phyloP scores from a whole-genome alignment of 2,113 vertebrate genomes.

The Noturus placidus region DNA sequence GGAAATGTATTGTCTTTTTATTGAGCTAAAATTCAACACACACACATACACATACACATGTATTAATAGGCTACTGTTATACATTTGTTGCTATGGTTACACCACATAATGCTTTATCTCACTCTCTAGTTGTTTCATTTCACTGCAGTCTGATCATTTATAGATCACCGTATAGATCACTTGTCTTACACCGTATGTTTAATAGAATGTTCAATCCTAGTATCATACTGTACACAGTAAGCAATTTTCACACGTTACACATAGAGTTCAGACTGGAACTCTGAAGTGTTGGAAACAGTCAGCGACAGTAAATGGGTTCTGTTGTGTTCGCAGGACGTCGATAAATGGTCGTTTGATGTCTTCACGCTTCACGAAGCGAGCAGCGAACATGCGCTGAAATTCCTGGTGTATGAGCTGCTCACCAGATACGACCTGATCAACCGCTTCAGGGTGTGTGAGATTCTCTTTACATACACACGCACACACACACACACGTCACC shows the following conservation, averaged over 20 bases:
- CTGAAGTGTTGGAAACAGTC: not conserved
- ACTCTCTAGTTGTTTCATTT: not conserved
- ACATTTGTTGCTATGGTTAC: not conserved
- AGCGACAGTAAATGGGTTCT: not conserved
- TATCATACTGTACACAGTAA: not conserved
- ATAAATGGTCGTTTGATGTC: conserved; percentile 97
- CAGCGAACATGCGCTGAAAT: conserved; percentile 94
- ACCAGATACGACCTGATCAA: conserved; percentile 97
- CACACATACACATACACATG: not conserved
- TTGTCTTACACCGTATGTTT: not conserved
- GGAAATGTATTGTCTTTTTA: not conserved
- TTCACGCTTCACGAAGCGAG: conserved; percentile 93
- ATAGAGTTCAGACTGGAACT: not conserved
- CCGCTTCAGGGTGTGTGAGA: conserved; percentile 90
- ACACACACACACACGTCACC: conserved; percentile 8
- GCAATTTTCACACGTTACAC: not conserved
- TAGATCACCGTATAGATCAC: not conserved
- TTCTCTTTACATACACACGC: conserved; percentile 2
- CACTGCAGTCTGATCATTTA: not conserved
- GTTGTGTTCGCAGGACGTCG: conserved; percentile 81
- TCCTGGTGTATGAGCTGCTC: conserved; percentile 96
- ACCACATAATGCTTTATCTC: not conserved
- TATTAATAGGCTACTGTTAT: not conserved
- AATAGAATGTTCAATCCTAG: not conserved
- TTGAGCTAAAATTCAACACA: not conserved